A percentile compares a stretch with the other conserved stretches of the same genome.
phyloP scores from a whole-genome alignment of 64 coral and sea anemone species.

The Acropora tenuis region DNA sequence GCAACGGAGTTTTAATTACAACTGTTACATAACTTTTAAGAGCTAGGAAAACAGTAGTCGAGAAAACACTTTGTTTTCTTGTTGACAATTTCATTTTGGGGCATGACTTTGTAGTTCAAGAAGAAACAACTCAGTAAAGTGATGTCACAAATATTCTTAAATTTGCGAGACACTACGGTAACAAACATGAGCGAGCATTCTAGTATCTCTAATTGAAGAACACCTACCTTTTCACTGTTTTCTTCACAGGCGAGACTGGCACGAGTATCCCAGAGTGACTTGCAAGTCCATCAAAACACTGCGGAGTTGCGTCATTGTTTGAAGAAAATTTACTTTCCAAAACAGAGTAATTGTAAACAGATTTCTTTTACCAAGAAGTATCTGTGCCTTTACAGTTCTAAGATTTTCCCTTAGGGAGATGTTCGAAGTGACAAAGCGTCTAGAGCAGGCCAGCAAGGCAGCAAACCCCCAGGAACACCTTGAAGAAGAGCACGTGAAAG shows the following conservation, averaged over 20 bases:
- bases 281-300: conserved; percentile 39
- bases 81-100: no score
- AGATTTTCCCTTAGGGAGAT: conserved; percentile 38
- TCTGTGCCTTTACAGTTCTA: neutral
- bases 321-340: neutral
- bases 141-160: no score
- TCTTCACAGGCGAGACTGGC: neutral
- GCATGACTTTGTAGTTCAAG: no score
- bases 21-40: no score
- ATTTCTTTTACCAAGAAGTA: neutral
- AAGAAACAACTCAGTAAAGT: no score
- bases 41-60: no score
- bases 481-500: conserved; percentile 87
- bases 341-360: neutral
- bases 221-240: neutral
- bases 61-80: no score
- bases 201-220: no score
- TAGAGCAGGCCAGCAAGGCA: conserved; percentile 86
- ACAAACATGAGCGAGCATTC: no score
- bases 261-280: conserved; percentile 7
- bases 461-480: conserved; percentile 84
- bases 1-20: no score
- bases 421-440: conserved; percentile 86
- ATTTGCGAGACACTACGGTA: no score
- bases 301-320: conserved; percentile 39